A percentile compares a stretch with the other conserved stretches of the same genome.
phyloP scores from a whole-genome alignment of 2,113 vertebrate species.

The Glareola pratincola region DNA sequence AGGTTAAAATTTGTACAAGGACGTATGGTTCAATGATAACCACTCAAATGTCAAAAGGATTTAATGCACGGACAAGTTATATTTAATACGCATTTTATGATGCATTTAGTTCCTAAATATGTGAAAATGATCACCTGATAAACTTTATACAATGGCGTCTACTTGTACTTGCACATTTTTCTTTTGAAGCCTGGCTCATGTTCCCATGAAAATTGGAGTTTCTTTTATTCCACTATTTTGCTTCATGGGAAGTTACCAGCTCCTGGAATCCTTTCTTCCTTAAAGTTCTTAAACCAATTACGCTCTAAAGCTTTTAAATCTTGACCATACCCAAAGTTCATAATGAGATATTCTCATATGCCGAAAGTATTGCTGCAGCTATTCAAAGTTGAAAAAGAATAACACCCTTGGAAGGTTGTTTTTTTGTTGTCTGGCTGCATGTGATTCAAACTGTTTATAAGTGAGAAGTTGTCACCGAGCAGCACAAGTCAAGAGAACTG shows the following conservation, averaged over 20 bases:
- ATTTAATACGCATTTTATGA: neutral
- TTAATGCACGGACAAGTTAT: neutral
- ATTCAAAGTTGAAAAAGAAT: neutral
- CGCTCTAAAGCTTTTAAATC: neutral
- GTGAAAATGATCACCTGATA: neutral
- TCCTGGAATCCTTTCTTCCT: neutral
- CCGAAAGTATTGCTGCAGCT: neutral
- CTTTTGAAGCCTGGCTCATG: neutral
- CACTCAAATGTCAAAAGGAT: neutral
- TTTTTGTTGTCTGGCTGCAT: neutral
- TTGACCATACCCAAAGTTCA: neutral
- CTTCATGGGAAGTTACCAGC: neutral
- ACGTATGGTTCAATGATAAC: neutral
- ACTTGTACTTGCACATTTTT: neutral
- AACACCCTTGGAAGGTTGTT: neutral
- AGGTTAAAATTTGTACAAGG: neutral
- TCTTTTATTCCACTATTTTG: neutral
- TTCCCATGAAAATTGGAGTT: neutral
- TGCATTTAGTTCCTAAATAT: neutral
- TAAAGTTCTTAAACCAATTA: neutral
- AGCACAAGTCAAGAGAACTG: neutral
- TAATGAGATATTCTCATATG: neutral
- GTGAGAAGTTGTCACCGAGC: neutral
- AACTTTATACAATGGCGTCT: neutral
- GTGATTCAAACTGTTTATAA: neutral